Conservation (phyloP, 2,888 invertebrate species). For the Bombylius discolor region DNA sequence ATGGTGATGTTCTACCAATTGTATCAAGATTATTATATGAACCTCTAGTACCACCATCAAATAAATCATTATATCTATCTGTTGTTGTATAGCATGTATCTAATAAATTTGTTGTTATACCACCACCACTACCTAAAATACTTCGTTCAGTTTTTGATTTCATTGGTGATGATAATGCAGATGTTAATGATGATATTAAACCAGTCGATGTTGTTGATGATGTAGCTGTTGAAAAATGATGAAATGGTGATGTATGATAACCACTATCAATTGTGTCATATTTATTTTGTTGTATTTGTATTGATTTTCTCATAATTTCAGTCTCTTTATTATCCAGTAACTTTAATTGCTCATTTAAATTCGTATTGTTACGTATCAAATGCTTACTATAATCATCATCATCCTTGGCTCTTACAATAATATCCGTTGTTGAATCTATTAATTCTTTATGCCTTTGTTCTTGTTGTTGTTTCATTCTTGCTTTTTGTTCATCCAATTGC, state of each 20-base stretch:
- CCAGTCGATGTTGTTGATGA: not conserved
- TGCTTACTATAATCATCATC: conserved; percentile 17
- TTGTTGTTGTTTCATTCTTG: not conserved
- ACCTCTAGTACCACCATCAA: not conserved
- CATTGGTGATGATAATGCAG: not conserved
- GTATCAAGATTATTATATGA: not conserved
- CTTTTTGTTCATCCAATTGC: conserved; percentile 5
- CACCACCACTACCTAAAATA: not conserved
- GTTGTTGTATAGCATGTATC: not conserved
- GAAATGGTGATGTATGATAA: not conserved
- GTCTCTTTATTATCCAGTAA: conserved; percentile 28
- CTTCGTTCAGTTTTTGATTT: not conserved
- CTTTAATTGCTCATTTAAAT: conserved; percentile 32
- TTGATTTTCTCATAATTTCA: conserved; percentile 21
- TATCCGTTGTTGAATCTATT: not conserved
- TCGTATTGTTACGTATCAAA: conserved; percentile 28
- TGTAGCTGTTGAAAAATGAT: not conserved
- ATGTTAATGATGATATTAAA: not conserved
- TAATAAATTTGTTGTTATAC: conserved; percentile 6
- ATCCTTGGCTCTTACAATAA: not conserved
- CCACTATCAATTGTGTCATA: conserved; percentile 10
- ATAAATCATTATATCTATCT: not conserved
- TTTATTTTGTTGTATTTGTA: conserved; percentile 11
- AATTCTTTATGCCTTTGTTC: not conserved
- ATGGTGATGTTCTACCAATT: not conserved